Base-by-base conservation (phyloP, 1,140 invertebrate species). In the Rhyzopertha dominica region DNA sequence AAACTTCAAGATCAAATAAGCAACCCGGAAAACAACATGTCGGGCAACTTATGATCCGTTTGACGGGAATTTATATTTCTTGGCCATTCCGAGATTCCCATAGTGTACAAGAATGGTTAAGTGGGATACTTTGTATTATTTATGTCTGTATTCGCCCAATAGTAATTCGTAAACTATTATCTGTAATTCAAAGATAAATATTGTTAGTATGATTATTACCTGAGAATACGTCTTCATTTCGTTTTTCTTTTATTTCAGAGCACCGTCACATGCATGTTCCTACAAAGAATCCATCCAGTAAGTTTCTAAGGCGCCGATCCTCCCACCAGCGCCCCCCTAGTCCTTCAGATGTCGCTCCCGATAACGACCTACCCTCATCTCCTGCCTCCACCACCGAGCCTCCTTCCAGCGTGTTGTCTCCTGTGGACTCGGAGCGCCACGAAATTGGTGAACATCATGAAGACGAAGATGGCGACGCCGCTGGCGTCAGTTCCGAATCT, bases 191-290 rank as follows among this genome's bases (percentile, higher is more conserved):
- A 13, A 29, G 7, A 13, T 3, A 29, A 13, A 7, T 29, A 13
- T 14, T 14, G 12, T 29, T 4, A n/a, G 16, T 29, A 7, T 26
- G n/a, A 7, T 7, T n/a, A 26, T 26, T 26, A 26, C 7, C 28
- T 29, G 16, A 13, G 34, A 17, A 17, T 3, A 10, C 10, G 10
- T 5, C 17, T 23, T 1, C 12, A 41, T 30, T 23, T 42, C 49
- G 40, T 36, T n/a, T 43, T 51, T 45, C 46, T 47, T 61, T 51
- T 31, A 19, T 65, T 69, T 9, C 62, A 82, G 80, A 78, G 63
- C 79, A 82, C 56, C 68, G 80, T 16, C 79, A 81, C 60, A 76
- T 76, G 41, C 78, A 82, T 54, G 75, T 74, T 53, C 79, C 80
- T n/a, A 10, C 54, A 82, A 51, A 81, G 80, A 57, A 67, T 71